These are phyloP conservation scores for Crotalus tigris DNA, from an alignment of 2,113 vertebrate genomes.

Conservation along the genomic window DNA sequence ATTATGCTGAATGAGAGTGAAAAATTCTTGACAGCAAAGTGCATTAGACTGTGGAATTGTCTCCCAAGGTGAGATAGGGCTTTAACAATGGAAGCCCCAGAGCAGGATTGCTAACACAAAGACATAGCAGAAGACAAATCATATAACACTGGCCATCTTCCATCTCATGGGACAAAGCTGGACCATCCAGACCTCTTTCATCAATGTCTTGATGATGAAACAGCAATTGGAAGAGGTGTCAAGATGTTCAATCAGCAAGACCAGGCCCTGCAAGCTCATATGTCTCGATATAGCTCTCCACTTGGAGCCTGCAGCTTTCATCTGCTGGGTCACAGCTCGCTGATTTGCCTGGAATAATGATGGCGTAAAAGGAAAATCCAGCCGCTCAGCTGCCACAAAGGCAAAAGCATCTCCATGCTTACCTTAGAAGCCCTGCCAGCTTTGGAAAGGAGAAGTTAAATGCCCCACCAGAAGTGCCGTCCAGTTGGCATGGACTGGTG, in stretches of 20 bases:
- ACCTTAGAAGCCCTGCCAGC: background rate
- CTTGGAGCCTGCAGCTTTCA: background rate
- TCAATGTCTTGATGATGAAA: slow-evolving; percentile 2
- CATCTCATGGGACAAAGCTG: background rate
- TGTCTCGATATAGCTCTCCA: background rate
- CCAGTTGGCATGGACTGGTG: background rate
- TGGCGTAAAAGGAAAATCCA: background rate
- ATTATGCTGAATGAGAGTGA: background rate
- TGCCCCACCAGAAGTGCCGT: background rate
- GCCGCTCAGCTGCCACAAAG: background rate
- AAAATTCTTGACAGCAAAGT: background rate
- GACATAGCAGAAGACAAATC: background rate
- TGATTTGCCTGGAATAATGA: background rate
- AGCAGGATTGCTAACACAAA: background rate
- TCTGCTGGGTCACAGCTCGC: background rate
- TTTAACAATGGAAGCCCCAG: background rate
- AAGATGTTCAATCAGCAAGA: background rate
- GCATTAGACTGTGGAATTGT: slow-evolving; percentile 27
- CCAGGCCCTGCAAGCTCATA: background rate
- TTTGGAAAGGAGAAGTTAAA: background rate
- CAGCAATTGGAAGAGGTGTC: background rate
- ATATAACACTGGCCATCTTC: background rate
- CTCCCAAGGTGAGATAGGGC: background rate
- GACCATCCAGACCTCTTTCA: background rate
- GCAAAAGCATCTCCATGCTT: background rate